Evolutionary conservation across 2,113 vertebrate genomes (phyloP), one percentile per base, ranked within the genome.

Genomic region (Ciconia stormi): DNA sequence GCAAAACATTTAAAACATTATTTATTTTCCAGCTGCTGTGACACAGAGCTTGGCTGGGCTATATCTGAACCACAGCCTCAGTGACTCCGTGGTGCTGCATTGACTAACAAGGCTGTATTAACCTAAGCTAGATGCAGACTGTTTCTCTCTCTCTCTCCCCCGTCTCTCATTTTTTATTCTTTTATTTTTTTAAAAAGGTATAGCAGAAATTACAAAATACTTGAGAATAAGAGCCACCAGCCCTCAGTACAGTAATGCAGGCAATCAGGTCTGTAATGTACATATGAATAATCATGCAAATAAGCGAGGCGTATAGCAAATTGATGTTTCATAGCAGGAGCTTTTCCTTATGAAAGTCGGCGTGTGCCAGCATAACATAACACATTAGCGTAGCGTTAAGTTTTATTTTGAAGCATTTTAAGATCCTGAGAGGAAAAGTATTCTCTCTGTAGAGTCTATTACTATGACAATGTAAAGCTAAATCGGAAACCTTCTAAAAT

Each of bases 21-120:
- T 40, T 82, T 66, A 10, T 69, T 46, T 49, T 53, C 16, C 58
- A 86, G 49, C 5, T 8, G 1, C 44, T 20, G 56, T 27, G 46
- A 69, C 38, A 42, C 22, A 10, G 49, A 89, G 65, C 61, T 71
- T 29, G n/a, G 61, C 19, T 42, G 56, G 7, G 61, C n/a, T 52
- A 0, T 3, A 36, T 5, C 32, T 44, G 53, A 73, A 29, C 36
- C 22, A 22, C 36, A 61, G 53, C 30, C 26, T 36, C 72, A 53
- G 0, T 13, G 16, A 53, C 32, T 14, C 55, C 0, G 0, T 3
- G 11, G 27, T 42, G 36, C 58, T 59, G 27, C 50, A 20, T 3
- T 10, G 32, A 40, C 15, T 9, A 30, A 58, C 47, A 22, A 26
- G 44, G 49, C 36, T 32, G 21, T 6, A 19, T 10, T 36, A 42